Conservation (phyloP, 2,888 invertebrate genomes). For the Tigriopus californicus region DNA sequence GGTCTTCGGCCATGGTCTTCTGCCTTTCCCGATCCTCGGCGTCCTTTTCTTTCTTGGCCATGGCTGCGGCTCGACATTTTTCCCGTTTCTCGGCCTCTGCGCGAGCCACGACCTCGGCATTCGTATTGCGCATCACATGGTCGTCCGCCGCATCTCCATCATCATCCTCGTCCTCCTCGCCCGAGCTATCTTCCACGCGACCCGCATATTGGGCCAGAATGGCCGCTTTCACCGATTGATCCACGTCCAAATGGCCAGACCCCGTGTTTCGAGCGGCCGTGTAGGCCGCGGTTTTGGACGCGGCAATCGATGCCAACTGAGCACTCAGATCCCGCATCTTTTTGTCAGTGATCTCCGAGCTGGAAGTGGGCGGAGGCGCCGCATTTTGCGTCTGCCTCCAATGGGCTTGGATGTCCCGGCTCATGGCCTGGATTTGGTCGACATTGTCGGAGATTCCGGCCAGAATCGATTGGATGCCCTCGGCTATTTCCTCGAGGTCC, state of each 20-base stretch:
- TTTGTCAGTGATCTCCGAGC: neutral
- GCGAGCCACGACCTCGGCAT: conserved; percentile 5
- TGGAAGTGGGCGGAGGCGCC: neutral
- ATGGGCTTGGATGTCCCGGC: no score
- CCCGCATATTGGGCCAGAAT: conserved; percentile 1
- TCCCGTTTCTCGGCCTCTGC: conserved; percentile 4
- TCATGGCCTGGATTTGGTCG: neutral
- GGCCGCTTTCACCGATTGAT: conserved; percentile 1
- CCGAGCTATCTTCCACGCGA: neutral
- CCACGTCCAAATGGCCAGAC: neutral
- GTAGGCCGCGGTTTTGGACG: conserved; percentile 1
- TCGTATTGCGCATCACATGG: neutral
- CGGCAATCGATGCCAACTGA: neutral
- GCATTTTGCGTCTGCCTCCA: neutral
- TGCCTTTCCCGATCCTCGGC: conserved; percentile 9
- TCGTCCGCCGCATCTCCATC: neutral
- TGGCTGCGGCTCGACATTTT: neutral
- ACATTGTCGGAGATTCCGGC: neutral
- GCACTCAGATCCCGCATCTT: neutral
- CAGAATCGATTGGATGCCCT: neutral
- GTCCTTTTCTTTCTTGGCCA: conserved; percentile 12
- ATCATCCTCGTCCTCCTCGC: neutral
- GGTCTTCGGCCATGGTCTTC: neutral
- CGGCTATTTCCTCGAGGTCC: neutral
- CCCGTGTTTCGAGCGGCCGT: neutral